A percentile compares a stretch with the other conserved stretches of the same genome.
These are phyloP conservation scores for Psittacus erithacus DNA, from an alignment of 2,113 vertebrate genomes.

Conservation along the genomic window DNA sequence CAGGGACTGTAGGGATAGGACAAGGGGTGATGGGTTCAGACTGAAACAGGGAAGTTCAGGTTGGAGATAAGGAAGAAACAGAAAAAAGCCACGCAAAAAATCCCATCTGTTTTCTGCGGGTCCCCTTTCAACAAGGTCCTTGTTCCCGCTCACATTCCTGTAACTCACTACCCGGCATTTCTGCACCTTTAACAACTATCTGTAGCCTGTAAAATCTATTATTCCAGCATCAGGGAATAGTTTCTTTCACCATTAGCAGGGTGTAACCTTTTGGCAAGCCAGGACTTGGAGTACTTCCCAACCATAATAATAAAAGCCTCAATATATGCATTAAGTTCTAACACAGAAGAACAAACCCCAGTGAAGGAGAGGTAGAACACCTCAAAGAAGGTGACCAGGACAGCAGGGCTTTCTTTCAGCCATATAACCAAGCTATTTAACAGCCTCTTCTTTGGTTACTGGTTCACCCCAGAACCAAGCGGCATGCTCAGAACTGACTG, in stretches of 20 bases:
- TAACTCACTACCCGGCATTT: background rate
- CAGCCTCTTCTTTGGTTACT: background rate
- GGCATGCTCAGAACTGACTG: background rate
- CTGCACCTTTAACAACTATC: background rate
- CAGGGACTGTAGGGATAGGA: background rate
- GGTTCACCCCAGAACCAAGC: background rate
- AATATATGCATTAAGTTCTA: background rate
- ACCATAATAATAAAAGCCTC: background rate
- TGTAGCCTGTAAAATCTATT: conserved; percentile 11
- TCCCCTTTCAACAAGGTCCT: background rate
- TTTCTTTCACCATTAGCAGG: conserved; percentile 6
- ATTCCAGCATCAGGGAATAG: background rate
- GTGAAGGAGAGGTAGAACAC: background rate
- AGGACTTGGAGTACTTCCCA: conserved; percentile 6
- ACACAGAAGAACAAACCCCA: background rate
- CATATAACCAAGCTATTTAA: background rate
- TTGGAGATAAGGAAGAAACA: background rate
- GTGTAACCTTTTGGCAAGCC: conserved; percentile 26
- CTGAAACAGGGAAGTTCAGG: background rate
- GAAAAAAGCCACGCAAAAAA: background rate
- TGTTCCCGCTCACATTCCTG: background rate
- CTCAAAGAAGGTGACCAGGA: background rate
- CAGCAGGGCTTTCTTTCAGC: background rate
- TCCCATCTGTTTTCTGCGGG: background rate
- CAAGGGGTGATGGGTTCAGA: background rate